phyloP scores from a whole-genome alignment of 2,888 invertebrate genomes.

The Caenorhabditis sp. region DNA sequence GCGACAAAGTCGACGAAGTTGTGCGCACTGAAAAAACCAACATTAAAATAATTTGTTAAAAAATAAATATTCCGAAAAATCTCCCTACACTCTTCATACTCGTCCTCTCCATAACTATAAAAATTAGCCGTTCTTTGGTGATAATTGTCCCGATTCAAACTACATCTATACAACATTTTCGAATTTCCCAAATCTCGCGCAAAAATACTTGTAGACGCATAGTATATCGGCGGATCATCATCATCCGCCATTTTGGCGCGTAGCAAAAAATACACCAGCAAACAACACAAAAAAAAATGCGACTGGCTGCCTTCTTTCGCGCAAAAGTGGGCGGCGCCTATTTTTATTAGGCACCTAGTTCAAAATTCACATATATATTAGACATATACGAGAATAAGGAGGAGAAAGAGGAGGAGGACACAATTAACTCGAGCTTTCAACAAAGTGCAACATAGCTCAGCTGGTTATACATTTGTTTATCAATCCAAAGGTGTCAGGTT shows the following conservation, averaged over 20 bases:
- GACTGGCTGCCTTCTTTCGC: too few species aligned
- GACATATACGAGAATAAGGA: too few species aligned
- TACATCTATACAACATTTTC: neutral
- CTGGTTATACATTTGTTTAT: too few species aligned
- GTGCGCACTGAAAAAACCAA: constrained; percentile 52
- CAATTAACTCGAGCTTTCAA: too few species aligned
- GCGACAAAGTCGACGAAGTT: constrained; percentile 56
- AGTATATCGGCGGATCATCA: neutral
- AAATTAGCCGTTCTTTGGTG: neutral
- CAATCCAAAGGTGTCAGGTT: too few species aligned
- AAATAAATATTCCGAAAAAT: neutral
- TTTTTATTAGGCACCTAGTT: neutral
- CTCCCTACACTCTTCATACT: neutral
- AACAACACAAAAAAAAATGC: too few species aligned
- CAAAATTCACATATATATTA: too few species aligned
- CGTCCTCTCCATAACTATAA: neutral
- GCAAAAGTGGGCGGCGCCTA: neutral
- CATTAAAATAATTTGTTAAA: constrained; percentile 2
- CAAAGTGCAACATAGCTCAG: too few species aligned
- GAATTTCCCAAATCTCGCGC: neutral
- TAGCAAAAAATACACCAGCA: too few species aligned
- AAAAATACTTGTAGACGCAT: neutral
- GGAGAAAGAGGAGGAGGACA: too few species aligned
- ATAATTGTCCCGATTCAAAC: neutral
- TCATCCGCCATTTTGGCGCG: neutral